Base-by-base conservation (phyloP, 2,888 invertebrate species). In the Lutraria lutraria region DNA sequence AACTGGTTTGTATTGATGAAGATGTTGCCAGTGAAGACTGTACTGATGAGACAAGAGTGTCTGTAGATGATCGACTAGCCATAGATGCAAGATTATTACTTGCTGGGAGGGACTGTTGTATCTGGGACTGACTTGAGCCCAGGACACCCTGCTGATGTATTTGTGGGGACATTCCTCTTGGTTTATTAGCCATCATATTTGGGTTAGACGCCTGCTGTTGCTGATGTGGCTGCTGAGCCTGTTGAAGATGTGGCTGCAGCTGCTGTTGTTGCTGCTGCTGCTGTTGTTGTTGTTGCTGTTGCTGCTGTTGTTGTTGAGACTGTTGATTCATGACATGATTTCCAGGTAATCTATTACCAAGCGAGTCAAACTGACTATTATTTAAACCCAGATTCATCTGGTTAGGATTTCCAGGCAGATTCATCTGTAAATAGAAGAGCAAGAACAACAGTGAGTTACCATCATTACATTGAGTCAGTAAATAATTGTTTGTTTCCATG, bases 371-470 rank as follows among this genome's bases (percentile, higher is more conserved):
- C 89, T 92, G 90, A 72, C 86, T 86, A 52, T 83, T 81, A 76
- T 82, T 87, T 56, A 91, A 34, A n/a, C 91, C 91, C 56, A 89
- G 54, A 63, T 89, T 91, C 90, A 91, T 89, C 80, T 89, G 90
- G 76, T 88, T 90, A 43, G 90, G 89, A 79, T 90, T 91, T 83
- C 88, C 88, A 43, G 92, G 90, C 52, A 90, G 83, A 53, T 86
- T 90, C 90, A 92, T 91, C 92, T 92, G 84, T 21, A 90, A 86
- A 86, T 4, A 52, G 13, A 13, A 86, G 31, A 15, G n/a, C 25
- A 0, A 12, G 10, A n/a, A 34, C 43, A 81, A 34, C 31, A 34
- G 34, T 19, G 52, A 81, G 81, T 13, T 52, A 8, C 34, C 4
- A 6, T 43, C 56, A 56, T 56, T 13, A 16, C 56, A 15, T 8